Base-by-base conservation (phyloP, 2,888 invertebrate species). In the Cephus runcator region DNA sequence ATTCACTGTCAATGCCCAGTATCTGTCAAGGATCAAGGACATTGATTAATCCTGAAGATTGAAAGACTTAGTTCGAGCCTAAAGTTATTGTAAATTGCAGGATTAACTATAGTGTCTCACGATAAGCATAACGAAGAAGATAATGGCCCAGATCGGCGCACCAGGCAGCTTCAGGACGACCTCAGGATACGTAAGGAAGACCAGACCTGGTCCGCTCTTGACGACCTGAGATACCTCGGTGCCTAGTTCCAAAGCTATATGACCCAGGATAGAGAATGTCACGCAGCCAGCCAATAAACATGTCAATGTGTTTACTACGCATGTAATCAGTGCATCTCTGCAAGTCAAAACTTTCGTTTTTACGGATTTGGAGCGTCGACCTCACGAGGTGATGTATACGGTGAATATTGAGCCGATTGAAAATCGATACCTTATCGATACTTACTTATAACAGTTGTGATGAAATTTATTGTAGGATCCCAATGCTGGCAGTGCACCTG, bases 401-500 rank as follows among this genome's bases (percentile, higher is more conserved):
- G 23, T 56, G 2, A 56, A 56, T 56, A 9, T 23, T 23, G 0
- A 15, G 56, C 23, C 31, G 31, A 31, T 71, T 34, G 31, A 71
- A 71, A 34, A 71, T 71, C 71, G 12, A 71, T 30, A 36, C 69
- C 12, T 3, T 33, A 6, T 34, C 11, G 40, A 33, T 4, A 71
- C 87, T 88, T 91, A 95, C 95, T 93, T 94, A 92, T 95, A 95
- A 80, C 95, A 95, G 88, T 96, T 95, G 89, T 96, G 96, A 89
- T 96, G 94, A 87, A 96, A 95, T 87, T 95, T 94, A 90, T 96
- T 96, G 91, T 96, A 96, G 75, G 95, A 95, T 73, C 96, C 95
- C 71, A 95, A 92, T 6, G 96, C 95, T 3, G 96, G 93, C 73
- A 96, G 91, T 1, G 96, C 96, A 23, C 96, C 96, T 81, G 95